Evolutionary conservation across 2,797 vertebrate species (phyloP).

Genomic region (Sebastes taczanowskii): DNA sequence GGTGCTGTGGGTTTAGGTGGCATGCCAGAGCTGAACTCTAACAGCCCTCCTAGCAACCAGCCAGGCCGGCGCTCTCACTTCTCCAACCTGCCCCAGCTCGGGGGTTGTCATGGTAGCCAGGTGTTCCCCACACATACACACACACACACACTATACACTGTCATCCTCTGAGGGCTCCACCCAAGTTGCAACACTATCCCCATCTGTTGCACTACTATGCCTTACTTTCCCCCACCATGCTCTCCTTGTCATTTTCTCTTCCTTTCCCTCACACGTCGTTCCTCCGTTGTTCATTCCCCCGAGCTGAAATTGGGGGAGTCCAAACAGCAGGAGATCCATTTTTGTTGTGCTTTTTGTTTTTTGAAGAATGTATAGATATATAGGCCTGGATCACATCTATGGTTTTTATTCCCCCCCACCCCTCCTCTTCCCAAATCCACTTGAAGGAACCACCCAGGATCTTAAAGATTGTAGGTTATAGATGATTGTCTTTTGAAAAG

Average conservation of each 20-base stretch:
- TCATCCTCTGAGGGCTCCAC: slow-evolving; percentile 70
- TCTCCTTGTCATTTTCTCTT: slow-evolving; percentile 16
- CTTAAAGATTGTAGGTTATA: slow-evolving; percentile 68
- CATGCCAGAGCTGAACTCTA: slow-evolving; percentile 76
- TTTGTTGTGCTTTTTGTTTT: slow-evolving; percentile 23
- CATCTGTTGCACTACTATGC: slow-evolving; percentile 78
- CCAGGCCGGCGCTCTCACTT: slow-evolving; percentile 44
- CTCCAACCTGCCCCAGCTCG: slow-evolving; percentile 52
- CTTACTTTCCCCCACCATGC: slow-evolving; percentile 64
- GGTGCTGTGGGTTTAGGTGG: slow-evolving; percentile 40
- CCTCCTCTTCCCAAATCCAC: slow-evolving; percentile 40
- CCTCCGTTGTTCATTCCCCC: slow-evolving; percentile 28
- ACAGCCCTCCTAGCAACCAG: slow-evolving; percentile 70
- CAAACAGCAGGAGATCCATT: slow-evolving; percentile 37
- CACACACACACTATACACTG: slow-evolving; percentile 28
- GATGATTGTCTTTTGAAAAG: slow-evolving; percentile 61
- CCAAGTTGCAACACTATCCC: slow-evolving; percentile 69
- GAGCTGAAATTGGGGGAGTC: slow-evolving; percentile 60
- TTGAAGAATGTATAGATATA: slow-evolving; percentile 80
- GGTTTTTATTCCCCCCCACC: slow-evolving; percentile 24
- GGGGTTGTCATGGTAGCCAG: slow-evolving; percentile 79
- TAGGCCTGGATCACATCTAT: slow-evolving; percentile 54
- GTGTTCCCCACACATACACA: slow-evolving; percentile 53
- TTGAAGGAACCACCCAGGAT: slow-evolving; percentile 61
- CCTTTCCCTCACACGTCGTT: slow-evolving; percentile 7